phyloP scores from a whole-genome alignment of 2,888 invertebrate species.

The Stegophylla sp. region DNA sequence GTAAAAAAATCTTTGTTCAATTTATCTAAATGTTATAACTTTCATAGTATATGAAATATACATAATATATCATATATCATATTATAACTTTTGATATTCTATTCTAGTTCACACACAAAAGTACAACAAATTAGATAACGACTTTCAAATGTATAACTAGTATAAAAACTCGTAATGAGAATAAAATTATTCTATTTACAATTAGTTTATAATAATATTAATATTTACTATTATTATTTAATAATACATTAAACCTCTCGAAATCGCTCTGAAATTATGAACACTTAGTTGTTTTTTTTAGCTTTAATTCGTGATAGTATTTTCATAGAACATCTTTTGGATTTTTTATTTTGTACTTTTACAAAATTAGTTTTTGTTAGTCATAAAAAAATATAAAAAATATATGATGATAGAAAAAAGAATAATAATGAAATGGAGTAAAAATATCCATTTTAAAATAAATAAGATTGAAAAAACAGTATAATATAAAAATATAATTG shows the following conservation, averaged over 20 bases:
- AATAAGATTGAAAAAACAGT: conserved; percentile 14
- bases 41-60: no score
- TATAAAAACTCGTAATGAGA: conserved; percentile 44
- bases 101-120: conserved; percentile 45
- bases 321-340: conserved; percentile 57
- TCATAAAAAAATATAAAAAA: conserved; percentile 46
- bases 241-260: conserved; percentile 53
- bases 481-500: conserved; percentile 14
- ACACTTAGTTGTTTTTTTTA: conserved; percentile 48
- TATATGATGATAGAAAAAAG: conserved; percentile 8
- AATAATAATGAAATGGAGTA: conserved; percentile 6
- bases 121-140: conserved; percentile 47
- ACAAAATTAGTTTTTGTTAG: conserved; percentile 48
- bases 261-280: conserved; percentile 57
- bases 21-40: conserved; percentile 10
- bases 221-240: conserved; percentile 36
- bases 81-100: background rate
- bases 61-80: no score
- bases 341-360: conserved; percentile 44
- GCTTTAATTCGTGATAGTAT: conserved; percentile 46
- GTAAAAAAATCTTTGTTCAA: conserved; percentile 46
- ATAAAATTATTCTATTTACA: conserved; percentile 53
- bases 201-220: conserved; percentile 17
- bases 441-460: conserved; percentile 15
- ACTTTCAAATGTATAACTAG: conserved; percentile 37